Evolutionary conservation across 2,888 invertebrate genomes (phyloP), one percentile per base, ranked within the genome.

Genomic region (Ernsta delagoae): DNA sequence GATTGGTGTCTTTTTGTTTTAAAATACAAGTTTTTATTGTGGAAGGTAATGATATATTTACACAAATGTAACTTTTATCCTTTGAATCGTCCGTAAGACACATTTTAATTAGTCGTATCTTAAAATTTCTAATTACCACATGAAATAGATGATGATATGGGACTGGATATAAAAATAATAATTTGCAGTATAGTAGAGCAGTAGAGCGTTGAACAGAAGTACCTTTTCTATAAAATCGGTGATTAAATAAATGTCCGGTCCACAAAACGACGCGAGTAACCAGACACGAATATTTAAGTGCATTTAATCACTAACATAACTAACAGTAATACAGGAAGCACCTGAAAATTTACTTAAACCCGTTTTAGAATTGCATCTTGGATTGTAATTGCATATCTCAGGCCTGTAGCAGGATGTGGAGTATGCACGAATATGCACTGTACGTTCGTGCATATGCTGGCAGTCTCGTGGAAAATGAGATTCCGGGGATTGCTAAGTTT

Each of bases 381-480:
- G 41, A 50, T 59, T 63, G 68, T 63, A 69, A 69, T 63, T 69
- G 68, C 68, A 69, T 68, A 68, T 53, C 63, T 59, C 45, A 43
- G 60, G 66, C 60, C 54, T 43, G 62, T 11, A 16, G 53, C 53
- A 53, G 53, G 24, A 53, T 53, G 53, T 53, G 41, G 39, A 43
- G 56, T 31, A 60, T 60, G 66, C 53, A 31, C 34, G 24, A 45
- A 50, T 50, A 50, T 50, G 50, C 50, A 24, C 72, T 78, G 65
- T 53, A 71, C n/a, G 9, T 24, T 24, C 50, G 16, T 53, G 50
- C 50, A 53, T 24, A 54, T 65, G 71, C 64, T 57, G n/a, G 70
- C 64, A 74, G 74, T 53, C 50, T 50, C 74, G 70, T 75, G 65
- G 79, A 71, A 80, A 81, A 82, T 83, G 79, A 79, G 79, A 82